Evolutionary conservation across 2,797 vertebrate genomes (phyloP), one percentile per base, ranked within the genome.

Genomic region (Clarias fuscus): DNA sequence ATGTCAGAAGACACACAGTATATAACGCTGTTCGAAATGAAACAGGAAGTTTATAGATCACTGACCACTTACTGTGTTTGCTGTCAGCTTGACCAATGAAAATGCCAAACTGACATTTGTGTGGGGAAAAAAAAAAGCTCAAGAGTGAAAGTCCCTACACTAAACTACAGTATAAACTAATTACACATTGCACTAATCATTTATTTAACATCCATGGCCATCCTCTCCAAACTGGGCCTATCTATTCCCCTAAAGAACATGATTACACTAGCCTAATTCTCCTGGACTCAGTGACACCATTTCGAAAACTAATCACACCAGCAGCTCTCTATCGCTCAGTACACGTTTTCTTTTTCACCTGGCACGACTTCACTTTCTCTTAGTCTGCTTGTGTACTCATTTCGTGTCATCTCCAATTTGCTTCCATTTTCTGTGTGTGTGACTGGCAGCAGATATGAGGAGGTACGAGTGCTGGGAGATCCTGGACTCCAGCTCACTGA

Each of bases 401-500:
- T 65, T n/a, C 33, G n/a, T n/a, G 43, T 43, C 8, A 56, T 27
- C 30, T 37, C 56, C 5, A 22, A 61, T 78, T 43, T 22, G 7
- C 78, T 65, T 67, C 40, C 27, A 48, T 30, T 81, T 81, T 30
- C 15, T 53, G 37, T 20, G 14, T 20, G 14, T 27, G 61, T 24
- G 24, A 65, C 62, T 78, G 30, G 71, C 24, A 76, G 65, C 33
- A 82, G 20, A 84, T 64, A 53, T 73, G 43, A 61, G 30, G 58
- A 64, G 71, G 20, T 70, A 71, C 15, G 56, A 48, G 62, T 27
- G n/a, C 67, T 82, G 56, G 65, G 48, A 71, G 83, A 82, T 76
- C 76, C 76, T 62, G 65, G 11, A 53, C 48, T 53, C 11, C 48
- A 53, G 48, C 48, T 53, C 13, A 53, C 48, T 14, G 53, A 56